Percentiles rank a stretch among this genome's conserved stretches.
These are phyloP conservation scores for Coranthus polyacanthus DNA, from an alignment of 2,797 vertebrate species.

Conservation along the genomic window DNA sequence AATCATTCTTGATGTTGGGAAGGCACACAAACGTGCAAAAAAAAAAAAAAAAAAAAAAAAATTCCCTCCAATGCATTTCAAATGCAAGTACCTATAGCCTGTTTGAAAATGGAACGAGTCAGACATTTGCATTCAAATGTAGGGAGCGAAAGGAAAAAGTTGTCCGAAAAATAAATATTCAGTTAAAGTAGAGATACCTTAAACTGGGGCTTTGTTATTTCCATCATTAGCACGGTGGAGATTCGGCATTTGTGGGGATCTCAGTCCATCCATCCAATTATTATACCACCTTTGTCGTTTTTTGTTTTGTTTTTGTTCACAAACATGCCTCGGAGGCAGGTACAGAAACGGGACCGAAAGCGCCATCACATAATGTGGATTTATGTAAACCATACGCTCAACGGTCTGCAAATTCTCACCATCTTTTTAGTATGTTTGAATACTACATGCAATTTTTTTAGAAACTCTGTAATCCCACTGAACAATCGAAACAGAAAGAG, in stretches of 20 bases:
- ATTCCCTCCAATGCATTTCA: too few species aligned
- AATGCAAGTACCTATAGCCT: too few species aligned
- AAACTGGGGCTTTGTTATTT: too few species aligned
- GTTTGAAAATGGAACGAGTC: too few species aligned
- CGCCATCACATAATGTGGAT: slow-evolving; percentile 27
- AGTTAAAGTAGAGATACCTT: too few species aligned
- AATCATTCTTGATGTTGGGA: too few species aligned
- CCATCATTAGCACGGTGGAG: neutral
- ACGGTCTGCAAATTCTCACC: slow-evolving; percentile 54
- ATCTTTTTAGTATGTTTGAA: slow-evolving; percentile 67
- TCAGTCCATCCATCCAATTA: too few species aligned
- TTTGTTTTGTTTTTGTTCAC: slow-evolving; percentile 2
- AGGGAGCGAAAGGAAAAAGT: too few species aligned
- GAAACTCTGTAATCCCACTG: slow-evolving; percentile 61
- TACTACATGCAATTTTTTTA: slow-evolving; percentile 63
- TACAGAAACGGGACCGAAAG: slow-evolving; percentile 2
- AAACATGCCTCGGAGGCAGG: neutral
- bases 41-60: too few species aligned
- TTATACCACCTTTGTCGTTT: neutral
- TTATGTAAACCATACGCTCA: slow-evolving; percentile 56
- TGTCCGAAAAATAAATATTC: too few species aligned
- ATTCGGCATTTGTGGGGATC: neutral
- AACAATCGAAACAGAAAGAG: slow-evolving; percentile 66
- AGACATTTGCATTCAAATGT: too few species aligned
- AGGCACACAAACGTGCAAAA: too few species aligned